These are phyloP conservation scores for Atherinomorus stipes DNA, from an alignment of 2,113 vertebrate species.

Conservation along the genomic window DNA sequence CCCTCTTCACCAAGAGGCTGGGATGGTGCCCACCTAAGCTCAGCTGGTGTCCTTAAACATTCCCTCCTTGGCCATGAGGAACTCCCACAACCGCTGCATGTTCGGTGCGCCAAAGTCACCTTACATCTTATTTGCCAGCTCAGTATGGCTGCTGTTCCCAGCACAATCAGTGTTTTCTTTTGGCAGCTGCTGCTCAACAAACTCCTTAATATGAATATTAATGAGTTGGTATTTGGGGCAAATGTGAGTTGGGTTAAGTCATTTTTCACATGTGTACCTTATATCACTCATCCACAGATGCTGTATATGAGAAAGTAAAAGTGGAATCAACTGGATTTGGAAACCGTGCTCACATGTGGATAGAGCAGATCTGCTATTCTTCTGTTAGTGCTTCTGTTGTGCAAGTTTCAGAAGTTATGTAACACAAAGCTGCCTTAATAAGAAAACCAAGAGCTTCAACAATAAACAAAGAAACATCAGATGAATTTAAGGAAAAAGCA, in stretches of 20 bases:
- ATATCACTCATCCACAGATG: not conserved
- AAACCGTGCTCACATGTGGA: no score
- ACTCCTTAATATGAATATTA: conserved; percentile 36
- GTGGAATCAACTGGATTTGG: no score
- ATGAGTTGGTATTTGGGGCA: conserved; percentile 3
- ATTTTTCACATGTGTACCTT: not conserved
- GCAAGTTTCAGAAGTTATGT: no score
- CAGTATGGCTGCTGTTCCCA: conserved; percentile 17
- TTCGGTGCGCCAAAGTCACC: conserved; percentile 50
- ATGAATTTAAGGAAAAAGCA: no score
- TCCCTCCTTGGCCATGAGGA: conserved; percentile 40
- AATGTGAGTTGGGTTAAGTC: conserved; percentile 1
- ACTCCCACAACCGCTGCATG: conserved; percentile 47
- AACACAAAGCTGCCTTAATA: no score
- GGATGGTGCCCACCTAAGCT: conserved; percentile 63
- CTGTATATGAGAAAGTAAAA: not conserved
- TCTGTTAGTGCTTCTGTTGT: no score
- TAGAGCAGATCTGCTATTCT: no score
- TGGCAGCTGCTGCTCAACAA: conserved; percentile 31
- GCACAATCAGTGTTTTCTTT: conserved; percentile 40
- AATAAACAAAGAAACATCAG: no score
- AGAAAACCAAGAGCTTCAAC: no score
- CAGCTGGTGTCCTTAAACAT: conserved; percentile 69
- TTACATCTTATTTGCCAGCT: conserved; percentile 48
- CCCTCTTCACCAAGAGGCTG: conserved; percentile 63